A percentile compares a stretch with the other conserved stretches of the same genome.
phyloP scores from a whole-genome alignment of 2,888 invertebrate species.

The Incurvaria masculella region DNA sequence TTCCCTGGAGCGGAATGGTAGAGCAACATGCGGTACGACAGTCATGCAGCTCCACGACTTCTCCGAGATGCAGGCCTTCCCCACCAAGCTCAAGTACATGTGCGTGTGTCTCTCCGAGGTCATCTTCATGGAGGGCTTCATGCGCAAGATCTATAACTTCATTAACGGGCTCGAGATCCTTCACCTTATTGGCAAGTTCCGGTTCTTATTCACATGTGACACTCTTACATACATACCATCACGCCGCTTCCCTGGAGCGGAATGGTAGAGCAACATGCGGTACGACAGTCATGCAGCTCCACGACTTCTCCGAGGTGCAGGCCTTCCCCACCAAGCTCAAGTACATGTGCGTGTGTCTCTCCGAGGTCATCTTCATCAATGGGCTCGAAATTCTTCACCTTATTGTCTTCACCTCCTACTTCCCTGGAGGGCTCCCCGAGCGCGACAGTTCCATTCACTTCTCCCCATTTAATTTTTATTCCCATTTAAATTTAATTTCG shows the following conservation, averaged over 20 bases:
- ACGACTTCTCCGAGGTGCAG: constrained; percentile 99
- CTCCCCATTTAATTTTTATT: too few relatives aligned
- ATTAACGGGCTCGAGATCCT: constrained; percentile 97
- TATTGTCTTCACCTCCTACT: too few relatives aligned
- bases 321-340: constrained; percentile 96
- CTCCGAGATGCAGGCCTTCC: constrained; percentile 98
- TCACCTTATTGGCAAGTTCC: constrained; percentile 87
- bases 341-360: constrained; percentile 94
- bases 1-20: too few relatives aligned
- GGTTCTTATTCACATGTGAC: too few relatives aligned
- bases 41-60: constrained; percentile 99
- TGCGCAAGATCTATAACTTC: constrained; percentile 99
- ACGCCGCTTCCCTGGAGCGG: too few relatives aligned
- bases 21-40: too few relatives aligned
- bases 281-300: constrained; percentile 95
- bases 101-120: constrained; percentile 98
- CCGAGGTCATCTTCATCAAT: constrained; percentile 99
- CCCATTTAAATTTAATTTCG: too few relatives aligned
- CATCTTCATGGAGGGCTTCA: constrained; percentile 99
- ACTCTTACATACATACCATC: too few relatives aligned
- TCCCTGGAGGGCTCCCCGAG: too few relatives aligned
- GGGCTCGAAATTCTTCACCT: constrained; percentile 96
- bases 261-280: too few relatives aligned
- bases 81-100: constrained; percentile 92
- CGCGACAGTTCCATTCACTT: too few relatives aligned